A percentile compares a stretch with the other conserved stretches of the same genome.
phyloP scores from a whole-genome alignment of 2,113 vertebrate genomes.

The Sebastes schlegelii region DNA sequence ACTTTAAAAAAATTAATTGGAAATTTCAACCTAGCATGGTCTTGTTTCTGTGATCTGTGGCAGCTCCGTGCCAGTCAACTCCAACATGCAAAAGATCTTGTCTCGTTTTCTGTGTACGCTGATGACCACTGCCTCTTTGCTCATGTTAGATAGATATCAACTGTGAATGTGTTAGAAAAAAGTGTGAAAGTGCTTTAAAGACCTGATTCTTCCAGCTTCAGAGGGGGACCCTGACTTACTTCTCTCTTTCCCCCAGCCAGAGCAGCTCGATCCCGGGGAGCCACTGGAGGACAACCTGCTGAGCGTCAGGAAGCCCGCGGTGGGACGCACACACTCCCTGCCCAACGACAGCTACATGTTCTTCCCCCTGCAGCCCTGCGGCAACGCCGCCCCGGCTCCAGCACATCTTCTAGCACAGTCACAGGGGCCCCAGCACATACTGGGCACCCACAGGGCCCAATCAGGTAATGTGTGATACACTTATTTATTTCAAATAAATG shows the following conservation, averaged over 20 bases:
- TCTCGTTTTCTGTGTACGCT: constrained; percentile 71
- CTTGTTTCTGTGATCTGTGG: constrained; percentile 67
- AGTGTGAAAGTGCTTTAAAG: constrained; percentile 34
- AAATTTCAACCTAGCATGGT: neutral
- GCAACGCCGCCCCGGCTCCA: constrained; percentile 34
- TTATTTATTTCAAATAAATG: neutral
- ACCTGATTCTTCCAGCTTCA: neutral
- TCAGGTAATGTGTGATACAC: constrained; percentile 63
- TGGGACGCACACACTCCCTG: constrained; percentile 95
- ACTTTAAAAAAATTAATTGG: neutral
- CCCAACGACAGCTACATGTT: constrained; percentile 99
- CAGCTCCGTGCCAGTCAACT: constrained; percentile 70
- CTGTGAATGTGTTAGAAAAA: constrained; percentile 52
- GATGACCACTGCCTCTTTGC: constrained; percentile 66
- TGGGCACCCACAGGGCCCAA: constrained; percentile 52
- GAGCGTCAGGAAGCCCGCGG: constrained; percentile 89
- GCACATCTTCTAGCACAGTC: constrained; percentile 75
- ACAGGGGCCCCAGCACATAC: constrained; percentile 81
- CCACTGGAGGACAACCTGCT: constrained; percentile 86
- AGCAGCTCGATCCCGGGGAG: constrained; percentile 60
- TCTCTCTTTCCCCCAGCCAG: constrained; percentile 75
- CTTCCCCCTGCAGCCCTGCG: constrained; percentile 66
- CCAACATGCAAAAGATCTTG: constrained; percentile 40
- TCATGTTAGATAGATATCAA: constrained; percentile 12
- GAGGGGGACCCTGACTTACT: constrained; percentile 37